Evolutionary conservation across 2,888 invertebrate genomes (phyloP).

Genomic region (Blastobasis adustella): DNA sequence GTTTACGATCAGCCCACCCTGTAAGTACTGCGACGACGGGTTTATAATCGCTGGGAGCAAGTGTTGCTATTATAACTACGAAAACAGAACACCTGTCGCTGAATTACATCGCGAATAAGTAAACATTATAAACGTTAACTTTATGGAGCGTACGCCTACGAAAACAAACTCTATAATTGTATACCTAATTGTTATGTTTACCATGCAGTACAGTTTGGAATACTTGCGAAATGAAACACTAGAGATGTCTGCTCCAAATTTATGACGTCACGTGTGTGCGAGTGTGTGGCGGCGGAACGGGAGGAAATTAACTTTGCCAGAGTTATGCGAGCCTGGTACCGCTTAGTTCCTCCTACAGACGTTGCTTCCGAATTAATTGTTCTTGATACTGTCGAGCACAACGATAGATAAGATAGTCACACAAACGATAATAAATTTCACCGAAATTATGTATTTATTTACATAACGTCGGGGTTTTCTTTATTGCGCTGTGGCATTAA

Average conservation of each 20-base stretch:
- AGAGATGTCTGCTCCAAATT: constrained; percentile 24
- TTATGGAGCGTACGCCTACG: constrained; percentile 26
- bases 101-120: constrained; percentile 38
- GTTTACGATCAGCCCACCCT: constrained; percentile 33
- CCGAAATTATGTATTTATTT: too few relatives aligned
- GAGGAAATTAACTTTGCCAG: constrained; percentile 34
- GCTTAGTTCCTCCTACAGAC: background rate
- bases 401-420: too few relatives aligned
- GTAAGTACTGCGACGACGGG: constrained; percentile 38
- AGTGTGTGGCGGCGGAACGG: constrained; percentile 8
- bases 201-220: constrained; percentile 3
- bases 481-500: too few relatives aligned
- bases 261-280: constrained; percentile 28
- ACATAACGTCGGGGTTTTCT: too few relatives aligned
- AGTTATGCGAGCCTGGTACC: constrained; percentile 22
- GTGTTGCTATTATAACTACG: constrained; percentile 21
- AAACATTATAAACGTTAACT: constrained; percentile 24
- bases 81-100: constrained; percentile 48
- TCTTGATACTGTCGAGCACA: too few relatives aligned
- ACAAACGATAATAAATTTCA: too few relatives aligned
- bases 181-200: constrained; percentile 24
- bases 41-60: constrained; percentile 35
- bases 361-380: too few relatives aligned
- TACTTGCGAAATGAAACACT: constrained; percentile 18
- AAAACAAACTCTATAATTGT: constrained; percentile 25